phyloP scores from a whole-genome alignment of 1,140 invertebrate genomes.

The Amyelois transitella region DNA sequence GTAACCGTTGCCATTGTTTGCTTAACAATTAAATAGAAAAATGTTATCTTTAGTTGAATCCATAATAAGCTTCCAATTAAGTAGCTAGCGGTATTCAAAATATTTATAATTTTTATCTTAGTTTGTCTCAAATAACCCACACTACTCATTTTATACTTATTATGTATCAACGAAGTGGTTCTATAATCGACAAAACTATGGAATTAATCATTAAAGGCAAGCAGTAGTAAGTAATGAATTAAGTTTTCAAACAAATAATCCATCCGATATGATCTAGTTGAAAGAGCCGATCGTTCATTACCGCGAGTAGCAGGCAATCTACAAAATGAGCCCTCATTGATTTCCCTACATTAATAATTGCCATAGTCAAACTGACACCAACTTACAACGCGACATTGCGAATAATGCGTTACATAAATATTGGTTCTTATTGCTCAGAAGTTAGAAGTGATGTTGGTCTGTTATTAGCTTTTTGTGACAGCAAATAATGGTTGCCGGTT shows the following conservation, averaged over 20 bases:
- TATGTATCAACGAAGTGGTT: no score
- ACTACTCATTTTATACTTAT: no score
- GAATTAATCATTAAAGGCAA: background rate
- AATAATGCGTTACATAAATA: background rate
- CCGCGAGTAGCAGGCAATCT: constrained; percentile 51
- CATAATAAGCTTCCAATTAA: background rate
- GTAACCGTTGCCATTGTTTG: background rate
- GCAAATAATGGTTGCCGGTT: background rate
- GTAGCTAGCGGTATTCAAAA: no score
- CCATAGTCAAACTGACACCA: constrained; percentile 33
- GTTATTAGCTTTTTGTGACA: background rate
- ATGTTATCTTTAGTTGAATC: background rate
- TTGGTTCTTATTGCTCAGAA: constrained; percentile 1
- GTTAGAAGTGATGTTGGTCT: constrained; percentile 21
- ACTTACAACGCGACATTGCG: constrained; percentile 7
- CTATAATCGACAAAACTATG: no score
- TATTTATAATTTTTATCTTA: no score
- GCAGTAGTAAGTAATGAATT: background rate
- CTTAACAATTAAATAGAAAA: background rate
- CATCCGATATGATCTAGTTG: constrained; percentile 11
- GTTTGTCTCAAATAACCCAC: no score
- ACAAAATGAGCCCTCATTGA: constrained; percentile 65
- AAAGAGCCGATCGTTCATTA: constrained; percentile 54
- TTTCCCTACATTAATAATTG: constrained; percentile 65
- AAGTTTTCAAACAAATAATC: background rate